A percentile compares a stretch with the other conserved stretches of the same genome.
Evolutionary conservation across 2,888 invertebrate species (phyloP).

Genomic region (Dyspetes luteomarginatus): DNA sequence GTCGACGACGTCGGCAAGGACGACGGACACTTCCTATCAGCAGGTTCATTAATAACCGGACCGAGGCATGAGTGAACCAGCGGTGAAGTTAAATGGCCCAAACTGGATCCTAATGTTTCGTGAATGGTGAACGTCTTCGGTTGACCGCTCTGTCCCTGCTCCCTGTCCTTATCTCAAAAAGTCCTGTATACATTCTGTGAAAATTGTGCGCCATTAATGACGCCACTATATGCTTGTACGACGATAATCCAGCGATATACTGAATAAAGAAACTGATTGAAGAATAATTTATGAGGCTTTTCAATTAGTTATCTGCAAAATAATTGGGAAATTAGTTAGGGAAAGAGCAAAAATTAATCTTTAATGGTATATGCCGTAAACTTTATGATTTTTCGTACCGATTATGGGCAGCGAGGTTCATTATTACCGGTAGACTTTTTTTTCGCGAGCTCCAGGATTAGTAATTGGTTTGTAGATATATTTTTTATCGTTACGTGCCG

Average conservation of each 20-base stretch:
- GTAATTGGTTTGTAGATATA: neutral
- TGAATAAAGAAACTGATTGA: slow-evolving; percentile 10
- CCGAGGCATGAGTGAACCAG: slow-evolving; percentile 71
- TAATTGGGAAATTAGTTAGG: slow-evolving; percentile 4
- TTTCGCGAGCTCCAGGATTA: no score
- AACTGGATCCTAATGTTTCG: slow-evolving; percentile 72
- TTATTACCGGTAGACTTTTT: no score
- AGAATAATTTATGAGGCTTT: slow-evolving; percentile 22
- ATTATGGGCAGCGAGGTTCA: no score
- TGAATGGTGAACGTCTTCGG: slow-evolving; percentile 67
- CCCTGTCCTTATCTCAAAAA: slow-evolving; percentile 64
- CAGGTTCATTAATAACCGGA: slow-evolving; percentile 80
- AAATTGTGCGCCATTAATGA: slow-evolving; percentile 73
- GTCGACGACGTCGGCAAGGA: slow-evolving; percentile 57
- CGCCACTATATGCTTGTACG: slow-evolving; percentile 49
- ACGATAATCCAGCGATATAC: neutral
- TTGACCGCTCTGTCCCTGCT: slow-evolving; percentile 32
- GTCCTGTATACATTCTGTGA: slow-evolving; percentile 42
- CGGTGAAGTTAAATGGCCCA: slow-evolving; percentile 76
- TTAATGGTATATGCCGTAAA: slow-evolving; percentile 64
- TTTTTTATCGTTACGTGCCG: neutral
- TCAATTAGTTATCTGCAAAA: slow-evolving; percentile 5
- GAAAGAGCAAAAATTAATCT: slow-evolving; percentile 64
- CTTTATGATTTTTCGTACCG: no score
- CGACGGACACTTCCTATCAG: slow-evolving; percentile 81